Conservation (phyloP, 2,888 invertebrate genomes). For the Stenurella melanura region DNA sequence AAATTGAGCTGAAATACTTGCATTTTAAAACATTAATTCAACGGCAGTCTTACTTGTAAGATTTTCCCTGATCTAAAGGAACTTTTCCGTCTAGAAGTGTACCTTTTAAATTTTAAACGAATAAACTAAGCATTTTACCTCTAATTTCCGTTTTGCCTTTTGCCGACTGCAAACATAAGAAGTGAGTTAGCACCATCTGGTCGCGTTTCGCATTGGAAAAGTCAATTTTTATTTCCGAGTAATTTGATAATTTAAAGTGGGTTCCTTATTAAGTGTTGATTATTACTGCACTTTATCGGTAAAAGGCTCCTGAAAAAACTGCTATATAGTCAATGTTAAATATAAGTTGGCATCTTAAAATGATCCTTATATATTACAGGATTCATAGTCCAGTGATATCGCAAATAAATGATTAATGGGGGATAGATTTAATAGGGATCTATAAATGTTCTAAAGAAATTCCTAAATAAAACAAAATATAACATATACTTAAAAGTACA, state of each 20-base stretch:
- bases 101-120: neutral
- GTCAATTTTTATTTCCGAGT: neutral
- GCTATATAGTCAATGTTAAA: too few species aligned
- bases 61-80: neutral
- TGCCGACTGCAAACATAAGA: neutral
- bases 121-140: neutral
- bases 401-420: too few species aligned
- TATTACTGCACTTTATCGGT: neutral
- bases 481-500: too few species aligned
- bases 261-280: neutral
- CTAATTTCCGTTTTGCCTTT: neutral
- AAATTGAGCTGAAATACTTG: neutral
- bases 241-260: neutral
- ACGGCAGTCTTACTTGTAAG: neutral
- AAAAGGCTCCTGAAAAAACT: too few species aligned
- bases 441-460: too few species aligned
- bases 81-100: neutral
- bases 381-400: too few species aligned
- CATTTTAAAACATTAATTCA: slow-evolving; percentile 1
- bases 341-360: too few species aligned
- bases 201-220: neutral
- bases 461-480: too few species aligned
- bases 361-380: too few species aligned
- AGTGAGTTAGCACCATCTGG: neutral
- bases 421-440: too few species aligned